A percentile compares a stretch with the other conserved stretches of the same genome.
Conservation (phyloP, 2,797 vertebrate genomes). For the Coreius guichenoti region DNA sequence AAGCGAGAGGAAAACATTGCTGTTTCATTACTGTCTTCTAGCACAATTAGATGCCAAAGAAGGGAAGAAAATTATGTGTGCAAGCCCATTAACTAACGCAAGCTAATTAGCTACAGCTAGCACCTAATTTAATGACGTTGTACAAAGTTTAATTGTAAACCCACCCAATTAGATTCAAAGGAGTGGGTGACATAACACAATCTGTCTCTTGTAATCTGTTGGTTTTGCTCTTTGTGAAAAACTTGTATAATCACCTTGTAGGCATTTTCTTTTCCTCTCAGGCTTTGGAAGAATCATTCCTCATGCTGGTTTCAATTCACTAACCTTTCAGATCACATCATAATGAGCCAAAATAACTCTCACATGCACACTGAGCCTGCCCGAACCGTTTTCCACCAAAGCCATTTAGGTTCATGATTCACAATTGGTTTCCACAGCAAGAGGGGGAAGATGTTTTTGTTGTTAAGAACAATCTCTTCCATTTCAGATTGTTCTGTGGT, state of each 20-base stretch:
- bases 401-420: constrained; percentile 73
- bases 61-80: constrained; percentile 56
- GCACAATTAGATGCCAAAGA: constrained; percentile 17
- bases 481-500: constrained; percentile 26
- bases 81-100: constrained; percentile 67
- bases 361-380: constrained; percentile 76
- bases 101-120: constrained; percentile 71
- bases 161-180: constrained; percentile 69
- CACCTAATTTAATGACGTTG: constrained; percentile 71
- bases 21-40: constrained; percentile 5
- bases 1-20: constrained; percentile 1
- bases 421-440: constrained; percentile 72
- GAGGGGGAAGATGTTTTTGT: constrained; percentile 50
- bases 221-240: constrained; percentile 62
- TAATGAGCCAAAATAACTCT: constrained; percentile 79
- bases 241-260: constrained; percentile 69
- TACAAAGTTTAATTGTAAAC: constrained; percentile 67
- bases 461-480: constrained; percentile 40
- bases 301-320: constrained; percentile 76
- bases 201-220: constrained; percentile 55
- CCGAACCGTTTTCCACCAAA: constrained; percentile 70
- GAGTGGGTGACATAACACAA: constrained; percentile 43
- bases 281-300: constrained; percentile 68
- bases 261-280: constrained; percentile 51
- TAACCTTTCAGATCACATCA: constrained; percentile 76